These are phyloP conservation scores for Pitta sordida DNA, from an alignment of 2,113 vertebrate species.

Conservation along the genomic window DNA sequence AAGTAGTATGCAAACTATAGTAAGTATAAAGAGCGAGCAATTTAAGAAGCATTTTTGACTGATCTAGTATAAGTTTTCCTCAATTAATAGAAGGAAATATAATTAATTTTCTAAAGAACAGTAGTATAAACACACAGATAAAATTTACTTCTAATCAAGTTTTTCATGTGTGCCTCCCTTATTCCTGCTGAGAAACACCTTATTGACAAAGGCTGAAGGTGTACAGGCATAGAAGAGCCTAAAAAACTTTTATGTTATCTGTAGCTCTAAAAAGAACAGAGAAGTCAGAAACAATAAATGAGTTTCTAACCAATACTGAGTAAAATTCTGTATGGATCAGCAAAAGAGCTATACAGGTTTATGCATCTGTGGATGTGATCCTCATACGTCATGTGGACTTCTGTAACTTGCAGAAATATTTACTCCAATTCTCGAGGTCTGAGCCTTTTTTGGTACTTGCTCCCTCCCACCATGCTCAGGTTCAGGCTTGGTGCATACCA, in stretches of 20 bases:
- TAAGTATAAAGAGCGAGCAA: not conserved
- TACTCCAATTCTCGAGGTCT: not conserved
- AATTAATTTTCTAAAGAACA: not conserved
- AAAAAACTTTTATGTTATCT: not conserved
- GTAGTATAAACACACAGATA: not conserved
- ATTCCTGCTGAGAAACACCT: not conserved
- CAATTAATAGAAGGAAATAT: not conserved
- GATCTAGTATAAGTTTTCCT: not conserved
- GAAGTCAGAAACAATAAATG: not conserved
- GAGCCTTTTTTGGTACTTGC: not conserved
- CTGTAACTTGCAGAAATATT: not conserved
- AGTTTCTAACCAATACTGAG: not conserved
- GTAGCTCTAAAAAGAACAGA: not conserved
- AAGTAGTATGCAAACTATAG: not conserved
- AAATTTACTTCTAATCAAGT: not conserved
- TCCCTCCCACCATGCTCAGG: fast-evolving
- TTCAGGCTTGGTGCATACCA: not conserved
- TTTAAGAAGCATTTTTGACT: not conserved
- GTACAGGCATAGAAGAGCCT: not conserved
- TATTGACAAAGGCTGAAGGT: fast-evolving
- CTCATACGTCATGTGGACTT: not conserved
- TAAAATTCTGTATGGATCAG: not conserved
- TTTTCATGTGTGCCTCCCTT: not conserved
- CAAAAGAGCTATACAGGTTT: not conserved
- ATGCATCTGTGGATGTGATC: not conserved